These are phyloP conservation scores for Listronotus bonariensis DNA, from an alignment of 1,140 invertebrate species.

Conservation along the genomic window DNA sequence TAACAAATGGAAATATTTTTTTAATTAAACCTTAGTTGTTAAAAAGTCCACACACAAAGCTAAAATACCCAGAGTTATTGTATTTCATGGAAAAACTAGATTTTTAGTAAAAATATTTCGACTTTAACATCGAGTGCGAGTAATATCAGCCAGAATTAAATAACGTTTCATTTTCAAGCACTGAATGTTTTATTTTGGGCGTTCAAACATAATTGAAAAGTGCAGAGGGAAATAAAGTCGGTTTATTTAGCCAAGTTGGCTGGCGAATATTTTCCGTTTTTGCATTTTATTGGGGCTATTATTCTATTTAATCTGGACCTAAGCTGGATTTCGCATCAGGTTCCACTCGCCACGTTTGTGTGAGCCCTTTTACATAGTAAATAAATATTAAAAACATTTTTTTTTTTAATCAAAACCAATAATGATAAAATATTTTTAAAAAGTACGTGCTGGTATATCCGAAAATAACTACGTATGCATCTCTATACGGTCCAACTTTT, in stretches of 20 bases:
- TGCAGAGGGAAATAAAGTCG: conserved; percentile 32
- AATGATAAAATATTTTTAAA: too few relatives aligned
- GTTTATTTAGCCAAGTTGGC: conserved; percentile 36
- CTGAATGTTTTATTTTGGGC: conserved; percentile 24
- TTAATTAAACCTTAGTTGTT: conserved; percentile 5
- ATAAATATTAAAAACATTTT: conserved; percentile 1
- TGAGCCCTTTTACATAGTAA: conserved; percentile 9
- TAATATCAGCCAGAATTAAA: conserved; percentile 30
- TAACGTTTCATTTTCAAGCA: conserved; percentile 31
- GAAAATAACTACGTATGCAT: too few relatives aligned
- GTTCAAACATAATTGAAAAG: conserved; percentile 34
- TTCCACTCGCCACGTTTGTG: conserved; percentile 17
- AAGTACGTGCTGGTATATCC: too few relatives aligned
- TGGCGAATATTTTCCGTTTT: conserved; percentile 43
- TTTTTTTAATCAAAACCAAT: too few relatives aligned
- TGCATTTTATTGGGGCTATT: conserved; percentile 43
- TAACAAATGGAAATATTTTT: conserved; percentile 20
- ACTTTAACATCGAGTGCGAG: conserved; percentile 26
- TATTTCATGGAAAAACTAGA: conserved; percentile 8
- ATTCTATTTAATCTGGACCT: conserved; percentile 47
- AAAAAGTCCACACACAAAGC: conserved; percentile 10
- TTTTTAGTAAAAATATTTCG: conserved; percentile 23
- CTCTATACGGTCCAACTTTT: too few relatives aligned
- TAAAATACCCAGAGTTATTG: conserved; percentile 8
- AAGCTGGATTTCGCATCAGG: conserved; percentile 42